Evolutionary conservation across 1,140 invertebrate genomes (phyloP), one percentile per base, ranked within the genome.

Genomic region (Drosophila setifemur): DNA sequence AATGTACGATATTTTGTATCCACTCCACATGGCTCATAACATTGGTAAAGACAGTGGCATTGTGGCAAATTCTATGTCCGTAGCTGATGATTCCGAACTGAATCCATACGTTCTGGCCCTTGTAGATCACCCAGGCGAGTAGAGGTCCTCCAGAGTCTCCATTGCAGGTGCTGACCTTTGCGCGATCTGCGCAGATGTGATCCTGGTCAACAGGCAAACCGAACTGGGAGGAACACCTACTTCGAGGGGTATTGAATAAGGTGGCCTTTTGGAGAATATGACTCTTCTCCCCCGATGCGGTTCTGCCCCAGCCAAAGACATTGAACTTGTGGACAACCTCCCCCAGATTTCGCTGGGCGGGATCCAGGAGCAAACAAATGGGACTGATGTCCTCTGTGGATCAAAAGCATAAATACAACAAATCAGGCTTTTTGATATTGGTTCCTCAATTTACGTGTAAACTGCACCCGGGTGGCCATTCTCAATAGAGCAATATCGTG

Each of bases 141-240:
- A 57, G 4, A 4, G 54, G 54, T 19, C 54, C 54, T 1, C 45
- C 54, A 8, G 54, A 57, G 4, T 57, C 54, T 3, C 54, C 54
- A 6, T 12, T 50, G 16, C 54, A 57, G 11, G 31, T 37, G 7
- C 31, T 28, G 0, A 7, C 7, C 1, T 2, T 5, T 2, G 8
- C 2, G 0, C 29, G n/a, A 4, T 37, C 23, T 0, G 29, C 54
- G 25, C 54, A 57, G 6, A 57, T 39, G 4, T 57, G 54, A 37
- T 37, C 16, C 1, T 9, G 8, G 19, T 28, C 23, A 11, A 57
- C 0, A 2, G 19, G 23, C 25, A 5, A 4, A 4, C n/a, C 2
- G 8, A 31, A 57, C 5, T 16, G 31, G 4, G 1, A 4, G 6
- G 0, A 1, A 0, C 54, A 58, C 5, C 6, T 8, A 0, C 8